Evolutionary conservation across 2,113 vertebrate species (phyloP).

Genomic region (Otis tarda): DNA sequence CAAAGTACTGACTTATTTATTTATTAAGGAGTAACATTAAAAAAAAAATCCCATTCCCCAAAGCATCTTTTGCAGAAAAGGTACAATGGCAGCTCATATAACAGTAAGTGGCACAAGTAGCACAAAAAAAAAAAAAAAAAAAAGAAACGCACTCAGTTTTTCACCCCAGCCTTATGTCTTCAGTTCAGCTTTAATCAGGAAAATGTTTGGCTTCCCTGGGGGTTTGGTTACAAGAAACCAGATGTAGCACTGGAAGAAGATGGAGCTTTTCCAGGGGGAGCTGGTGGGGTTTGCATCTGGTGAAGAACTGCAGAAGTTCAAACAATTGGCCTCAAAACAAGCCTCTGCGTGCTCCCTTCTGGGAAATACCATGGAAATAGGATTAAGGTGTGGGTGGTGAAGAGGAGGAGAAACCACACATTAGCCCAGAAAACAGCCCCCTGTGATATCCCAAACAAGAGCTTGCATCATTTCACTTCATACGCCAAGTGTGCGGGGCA

Average conservation of each 20-base stretch:
- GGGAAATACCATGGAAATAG: neutral
- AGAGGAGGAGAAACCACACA: neutral
- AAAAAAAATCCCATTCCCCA: neutral
- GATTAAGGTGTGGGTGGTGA: neutral
- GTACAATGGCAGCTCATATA: neutral
- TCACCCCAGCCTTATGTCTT: neutral
- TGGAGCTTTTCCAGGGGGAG: neutral
- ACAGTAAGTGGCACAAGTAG: neutral
- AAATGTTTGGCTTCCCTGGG: neutral
- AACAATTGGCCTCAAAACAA: accelerated
- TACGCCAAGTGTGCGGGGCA: accelerated
- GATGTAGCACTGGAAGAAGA: neutral
- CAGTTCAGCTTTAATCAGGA: neutral
- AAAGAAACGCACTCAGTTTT: neutral
- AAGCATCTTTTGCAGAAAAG: neutral
- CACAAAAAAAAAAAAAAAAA: neutral
- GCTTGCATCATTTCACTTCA: neutral
- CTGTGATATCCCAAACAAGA: accelerated
- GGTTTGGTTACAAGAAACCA: neutral
- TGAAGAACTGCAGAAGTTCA: neutral
- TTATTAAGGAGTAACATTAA: too few relatives aligned
- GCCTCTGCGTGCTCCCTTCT: too few relatives aligned
- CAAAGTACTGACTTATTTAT: accelerated
- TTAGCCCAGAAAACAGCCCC: neutral
- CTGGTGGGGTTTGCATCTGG: neutral